Conservation (phyloP, 64 coral and sea anemone genomes). For the Porites lutea region DNA sequence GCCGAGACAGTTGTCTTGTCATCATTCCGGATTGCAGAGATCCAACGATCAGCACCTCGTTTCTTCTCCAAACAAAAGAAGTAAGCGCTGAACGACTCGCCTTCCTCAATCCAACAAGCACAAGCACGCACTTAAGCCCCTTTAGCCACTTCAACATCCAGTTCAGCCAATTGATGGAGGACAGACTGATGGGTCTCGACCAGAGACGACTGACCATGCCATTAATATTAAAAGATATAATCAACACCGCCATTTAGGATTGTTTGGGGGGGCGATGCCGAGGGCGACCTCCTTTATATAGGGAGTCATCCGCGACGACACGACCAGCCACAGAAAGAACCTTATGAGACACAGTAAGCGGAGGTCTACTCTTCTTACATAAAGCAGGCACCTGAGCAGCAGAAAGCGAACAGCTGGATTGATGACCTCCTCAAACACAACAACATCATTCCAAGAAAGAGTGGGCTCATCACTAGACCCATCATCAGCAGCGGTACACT, state of each 20-base stretch:
- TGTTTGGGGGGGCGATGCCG: too few relatives aligned
- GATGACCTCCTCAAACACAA: too few relatives aligned
- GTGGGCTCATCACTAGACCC: too few relatives aligned
- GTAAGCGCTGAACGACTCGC: slow-evolving; percentile 36
- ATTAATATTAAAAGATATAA: slow-evolving; percentile 4
- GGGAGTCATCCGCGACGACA: too few relatives aligned
- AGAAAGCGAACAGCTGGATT: too few relatives aligned
- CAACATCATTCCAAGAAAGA: too few relatives aligned
- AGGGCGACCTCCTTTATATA: too few relatives aligned
- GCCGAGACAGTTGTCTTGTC: background rate
- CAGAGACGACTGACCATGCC: background rate
- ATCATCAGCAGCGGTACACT: too few relatives aligned
- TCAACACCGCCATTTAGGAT: background rate
- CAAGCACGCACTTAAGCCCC: slow-evolving; percentile 39
- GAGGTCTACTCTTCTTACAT: too few relatives aligned
- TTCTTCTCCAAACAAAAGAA: background rate
- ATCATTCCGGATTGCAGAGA: background rate
- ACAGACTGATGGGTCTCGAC: background rate
- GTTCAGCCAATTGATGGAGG: background rate
- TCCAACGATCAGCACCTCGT: background rate
- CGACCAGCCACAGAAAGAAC: too few relatives aligned
- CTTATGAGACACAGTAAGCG: too few relatives aligned
- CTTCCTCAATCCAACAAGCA: slow-evolving; percentile 49
- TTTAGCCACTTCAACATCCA: background rate
- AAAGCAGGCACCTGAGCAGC: too few relatives aligned